Evolutionary conservation across 2,113 vertebrate genomes (phyloP).

Genomic region (Romanogobio albipinnatus): DNA sequence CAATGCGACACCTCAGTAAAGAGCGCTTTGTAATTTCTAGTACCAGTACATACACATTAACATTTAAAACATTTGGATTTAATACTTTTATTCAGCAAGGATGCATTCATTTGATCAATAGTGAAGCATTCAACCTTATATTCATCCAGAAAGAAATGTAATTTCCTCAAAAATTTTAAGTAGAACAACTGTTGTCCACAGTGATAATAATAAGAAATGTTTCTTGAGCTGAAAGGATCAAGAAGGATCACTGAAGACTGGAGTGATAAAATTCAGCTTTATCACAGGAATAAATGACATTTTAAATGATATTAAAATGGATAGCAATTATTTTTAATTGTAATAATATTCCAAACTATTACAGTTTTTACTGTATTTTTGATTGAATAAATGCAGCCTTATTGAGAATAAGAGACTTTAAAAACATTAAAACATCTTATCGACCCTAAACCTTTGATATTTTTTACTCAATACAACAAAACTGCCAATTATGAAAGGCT

Average conservation of each 20-base stretch:
- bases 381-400: background rate
- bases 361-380: background rate
- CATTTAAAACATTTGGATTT: background rate
- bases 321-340: too few species aligned
- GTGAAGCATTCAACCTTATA: background rate
- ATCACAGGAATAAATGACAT: too few species aligned
- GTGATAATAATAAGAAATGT: background rate
- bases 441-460: background rate
- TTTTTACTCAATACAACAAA: too few species aligned
- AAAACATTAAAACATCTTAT: too few species aligned
- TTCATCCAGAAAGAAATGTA: background rate
- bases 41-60: background rate
- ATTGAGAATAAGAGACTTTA: background rate
- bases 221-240: too few species aligned
- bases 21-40: background rate
- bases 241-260: too few species aligned
- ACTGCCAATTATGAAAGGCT: background rate
- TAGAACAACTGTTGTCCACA: background rate
- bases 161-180: background rate
- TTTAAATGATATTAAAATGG: too few species aligned
- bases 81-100: background rate
- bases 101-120: background rate
- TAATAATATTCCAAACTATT: background rate
- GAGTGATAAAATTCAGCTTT: background rate
- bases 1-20: conserved; percentile 7